A percentile compares a stretch with the other conserved stretches of the same genome.
Conservation (phyloP, 2,888 invertebrate genomes). For the Monopis laevigella region DNA sequence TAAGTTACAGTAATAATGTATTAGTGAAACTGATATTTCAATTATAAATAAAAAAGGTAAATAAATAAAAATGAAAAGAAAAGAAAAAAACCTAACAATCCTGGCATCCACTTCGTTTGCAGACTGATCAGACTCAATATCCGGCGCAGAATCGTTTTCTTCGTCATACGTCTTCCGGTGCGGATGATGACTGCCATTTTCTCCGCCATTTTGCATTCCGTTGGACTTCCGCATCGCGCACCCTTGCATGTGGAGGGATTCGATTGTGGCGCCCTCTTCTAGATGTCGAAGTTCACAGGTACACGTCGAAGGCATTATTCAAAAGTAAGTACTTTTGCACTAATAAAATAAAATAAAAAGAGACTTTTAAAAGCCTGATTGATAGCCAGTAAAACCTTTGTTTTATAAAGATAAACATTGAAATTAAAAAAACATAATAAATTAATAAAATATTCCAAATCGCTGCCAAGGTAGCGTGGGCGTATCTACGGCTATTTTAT, state of each 20-base stretch:
- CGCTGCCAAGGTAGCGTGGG: too few species aligned
- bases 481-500: too few species aligned
- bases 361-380: too few species aligned
- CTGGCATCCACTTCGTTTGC: constrained; percentile 24
- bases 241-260: constrained; percentile 6
- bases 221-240: constrained; percentile 26
- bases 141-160: constrained; percentile 18
- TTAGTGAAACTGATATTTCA: too few species aligned
- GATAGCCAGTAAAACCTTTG: too few species aligned
- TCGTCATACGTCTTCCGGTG: constrained; percentile 36
- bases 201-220: constrained; percentile 25
- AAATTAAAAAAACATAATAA: too few species aligned
- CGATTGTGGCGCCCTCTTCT: not conserved
- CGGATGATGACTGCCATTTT: constrained; percentile 28
- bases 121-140: not conserved
- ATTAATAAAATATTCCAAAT: too few species aligned
- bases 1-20: too few species aligned
- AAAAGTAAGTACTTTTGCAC: not conserved
- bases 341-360: constrained; percentile 1
- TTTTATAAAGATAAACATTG: too few species aligned
- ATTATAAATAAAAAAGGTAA: too few species aligned
- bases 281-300: constrained; percentile 9
- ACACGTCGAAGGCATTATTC: constrained; percentile 14
- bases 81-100: constrained; percentile 36
- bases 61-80: constrained; percentile 9